These are phyloP conservation scores for Oceanites oceanicus DNA, from an alignment of 2,113 vertebrate species.

Conservation along the genomic window DNA sequence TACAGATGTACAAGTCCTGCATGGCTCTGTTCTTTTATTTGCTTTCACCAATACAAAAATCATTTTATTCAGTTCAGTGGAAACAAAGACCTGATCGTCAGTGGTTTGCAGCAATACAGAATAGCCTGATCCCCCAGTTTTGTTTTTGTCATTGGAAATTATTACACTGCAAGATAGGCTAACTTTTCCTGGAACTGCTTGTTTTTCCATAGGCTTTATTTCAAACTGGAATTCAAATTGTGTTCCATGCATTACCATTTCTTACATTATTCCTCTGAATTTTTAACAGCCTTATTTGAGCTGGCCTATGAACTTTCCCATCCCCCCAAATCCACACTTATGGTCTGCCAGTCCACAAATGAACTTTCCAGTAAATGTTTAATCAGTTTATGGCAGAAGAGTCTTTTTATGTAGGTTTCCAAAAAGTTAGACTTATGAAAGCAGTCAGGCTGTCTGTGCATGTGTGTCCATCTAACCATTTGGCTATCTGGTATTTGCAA, in stretches of 20 bases:
- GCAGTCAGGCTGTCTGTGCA: not conserved
- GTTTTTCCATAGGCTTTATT: not conserved
- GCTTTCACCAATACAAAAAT: not conserved
- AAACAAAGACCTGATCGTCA: not conserved
- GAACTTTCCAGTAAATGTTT: conserved; percentile 5
- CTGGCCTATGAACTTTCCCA: not conserved
- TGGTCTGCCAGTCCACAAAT: not conserved
- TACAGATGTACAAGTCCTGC: not conserved
- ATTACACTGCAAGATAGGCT: not conserved
- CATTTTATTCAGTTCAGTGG: not conserved
- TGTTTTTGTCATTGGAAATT: not conserved
- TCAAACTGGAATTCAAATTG: not conserved
- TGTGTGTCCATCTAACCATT: not conserved
- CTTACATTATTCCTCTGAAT: not conserved
- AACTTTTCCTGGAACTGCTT: not conserved
- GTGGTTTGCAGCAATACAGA: not conserved
- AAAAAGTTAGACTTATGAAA: not conserved
- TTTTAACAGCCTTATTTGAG: not conserved
- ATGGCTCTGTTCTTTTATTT: not conserved
- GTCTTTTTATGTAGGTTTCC: not conserved
- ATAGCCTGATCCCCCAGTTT: not conserved
- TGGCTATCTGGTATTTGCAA: not conserved
- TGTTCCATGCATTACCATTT: not conserved
- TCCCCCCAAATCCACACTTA: not conserved
- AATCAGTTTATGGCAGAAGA: not conserved